Percentiles rank a stretch among this genome's conserved stretches.
These are phyloP conservation scores for Pogonomyrmex barbatus DNA, from an alignment of 1,140 invertebrate genomes.

Conservation along the genomic window DNA sequence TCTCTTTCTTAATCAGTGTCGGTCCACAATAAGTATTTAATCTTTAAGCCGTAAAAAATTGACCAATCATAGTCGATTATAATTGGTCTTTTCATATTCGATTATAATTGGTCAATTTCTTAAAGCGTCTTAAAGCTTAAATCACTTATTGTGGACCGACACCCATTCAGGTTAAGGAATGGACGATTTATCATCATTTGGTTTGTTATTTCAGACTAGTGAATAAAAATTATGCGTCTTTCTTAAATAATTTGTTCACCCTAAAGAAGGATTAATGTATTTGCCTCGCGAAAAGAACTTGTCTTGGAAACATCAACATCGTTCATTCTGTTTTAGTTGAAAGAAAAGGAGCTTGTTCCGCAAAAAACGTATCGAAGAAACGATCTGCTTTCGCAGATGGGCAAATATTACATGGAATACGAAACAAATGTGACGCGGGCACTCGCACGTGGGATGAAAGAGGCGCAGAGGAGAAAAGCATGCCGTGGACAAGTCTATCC, in stretches of 20 bases:
- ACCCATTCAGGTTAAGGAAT: neutral
- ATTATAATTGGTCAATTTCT: neutral
- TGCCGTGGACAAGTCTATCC: conserved; percentile 71
- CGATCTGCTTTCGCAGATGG: conserved; percentile 21
- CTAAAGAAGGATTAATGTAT: neutral
- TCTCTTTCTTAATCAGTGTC: too few relatives aligned
- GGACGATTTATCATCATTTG: neutral
- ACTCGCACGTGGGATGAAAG: conserved; percentile 3
- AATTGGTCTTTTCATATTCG: too few relatives aligned
- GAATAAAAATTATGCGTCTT: neutral
- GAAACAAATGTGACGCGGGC: conserved; percentile 37
- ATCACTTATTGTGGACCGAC: too few relatives aligned
- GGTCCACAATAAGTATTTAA: too few relatives aligned
- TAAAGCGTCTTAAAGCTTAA: neutral
- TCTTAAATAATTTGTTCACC: conserved; percentile 3
- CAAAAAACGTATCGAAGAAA: conserved; percentile 35
- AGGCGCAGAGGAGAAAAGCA: conserved; percentile 45
- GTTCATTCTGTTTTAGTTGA: neutral
- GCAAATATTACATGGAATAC: conserved; percentile 21
- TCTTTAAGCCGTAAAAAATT: too few relatives aligned
- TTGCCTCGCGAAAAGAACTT: neutral
- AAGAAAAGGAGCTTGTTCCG: neutral
- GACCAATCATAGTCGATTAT: too few relatives aligned
- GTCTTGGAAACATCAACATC: neutral
- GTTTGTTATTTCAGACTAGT: neutral